Percentiles rank a stretch among this genome's conserved stretches.
Evolutionary conservation across 2,113 vertebrate species (phyloP).

Genomic region (Myiopsitta monachus): DNA sequence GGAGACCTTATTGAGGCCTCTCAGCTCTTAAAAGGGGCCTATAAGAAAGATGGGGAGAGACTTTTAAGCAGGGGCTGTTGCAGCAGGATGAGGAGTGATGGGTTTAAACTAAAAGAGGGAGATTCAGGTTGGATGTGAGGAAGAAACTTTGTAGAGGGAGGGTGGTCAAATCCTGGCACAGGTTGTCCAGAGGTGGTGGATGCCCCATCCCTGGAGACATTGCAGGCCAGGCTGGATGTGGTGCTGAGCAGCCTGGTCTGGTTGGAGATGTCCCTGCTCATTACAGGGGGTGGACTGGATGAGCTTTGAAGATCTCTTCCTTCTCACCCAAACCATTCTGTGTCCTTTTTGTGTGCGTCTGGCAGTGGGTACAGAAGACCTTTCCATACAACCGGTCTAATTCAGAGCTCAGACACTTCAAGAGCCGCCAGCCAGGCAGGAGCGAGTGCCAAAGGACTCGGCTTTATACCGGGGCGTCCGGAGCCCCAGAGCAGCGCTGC

Average conservation of each 20-base stretch:
- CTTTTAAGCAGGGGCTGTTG: neutral
- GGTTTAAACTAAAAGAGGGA: neutral
- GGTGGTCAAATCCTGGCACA: neutral
- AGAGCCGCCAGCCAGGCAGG: neutral
- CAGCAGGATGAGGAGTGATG: neutral
- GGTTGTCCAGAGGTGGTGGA: neutral
- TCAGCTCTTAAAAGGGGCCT: neutral
- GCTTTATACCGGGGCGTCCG: rapidly evolving
- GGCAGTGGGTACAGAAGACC: no score
- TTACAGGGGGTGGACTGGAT: neutral
- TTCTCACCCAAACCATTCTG: neutral
- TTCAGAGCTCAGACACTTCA: neutral
- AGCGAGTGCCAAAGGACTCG: neutral
- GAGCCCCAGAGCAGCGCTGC: neutral
- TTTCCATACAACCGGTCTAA: rapidly evolving
- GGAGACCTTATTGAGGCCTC: neutral
- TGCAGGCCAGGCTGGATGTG: neutral
- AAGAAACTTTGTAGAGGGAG: neutral
- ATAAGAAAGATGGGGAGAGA: neutral
- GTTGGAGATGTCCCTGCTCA: neutral
- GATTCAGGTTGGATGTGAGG: neutral
- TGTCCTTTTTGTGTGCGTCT: neutral
- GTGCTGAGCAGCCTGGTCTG: neutral
- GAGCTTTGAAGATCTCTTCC: neutral
- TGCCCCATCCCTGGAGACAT: neutral